Evolutionary conservation across 2,888 invertebrate genomes (phyloP), one percentile per base, ranked within the genome.

Genomic region (Frankliniella intonsa): DNA sequence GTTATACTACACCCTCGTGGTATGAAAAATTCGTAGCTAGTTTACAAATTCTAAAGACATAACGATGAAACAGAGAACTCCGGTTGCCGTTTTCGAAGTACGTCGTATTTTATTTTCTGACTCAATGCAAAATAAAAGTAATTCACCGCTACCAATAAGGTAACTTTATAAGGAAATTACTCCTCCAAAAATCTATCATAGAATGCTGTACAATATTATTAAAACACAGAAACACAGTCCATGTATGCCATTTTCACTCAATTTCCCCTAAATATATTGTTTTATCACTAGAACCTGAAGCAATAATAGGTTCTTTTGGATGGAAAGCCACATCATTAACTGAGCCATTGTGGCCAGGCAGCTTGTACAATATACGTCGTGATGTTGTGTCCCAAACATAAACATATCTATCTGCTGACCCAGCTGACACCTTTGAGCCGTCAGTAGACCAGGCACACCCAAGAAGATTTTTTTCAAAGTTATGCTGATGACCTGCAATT

Each of bases 241-340:
- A 55, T 19, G 14, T 12, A 55, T 55, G 19, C 51, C 0, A 81
- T 1, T 19, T 81, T 65, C n/a, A 83, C 87, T 97, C 97, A 85
- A 99, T 95, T 91, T 99, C 99, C 62, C 99, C 99, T 84, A 99
- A 89, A 88, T 94, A 99, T 83, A 99, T 91, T 86, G 95, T 95
- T 88, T 98, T 99, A 88, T 99, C 99, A 88, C 97, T 98, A 69
- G 97, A 95, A 14, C 93, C 97, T 0, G 99, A 99, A 69, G 96
- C 91, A 85, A 99, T 87, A 82, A 99, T 94, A 9, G 98, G 96
- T 88, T 99, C 98, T 55, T 91, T 92, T 0, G 95, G 95, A 89
- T 99, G 99, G 88, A 99, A 98, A 88, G 96, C 95, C 0, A 97
- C 93, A 87, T 97, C 97, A 87, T 98, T 99, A 50, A 99, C 97